Evolutionary conservation across 2,888 invertebrate genomes (phyloP), one percentile per base, ranked within the genome.

Genomic region (Malacosoma neustria): DNA sequence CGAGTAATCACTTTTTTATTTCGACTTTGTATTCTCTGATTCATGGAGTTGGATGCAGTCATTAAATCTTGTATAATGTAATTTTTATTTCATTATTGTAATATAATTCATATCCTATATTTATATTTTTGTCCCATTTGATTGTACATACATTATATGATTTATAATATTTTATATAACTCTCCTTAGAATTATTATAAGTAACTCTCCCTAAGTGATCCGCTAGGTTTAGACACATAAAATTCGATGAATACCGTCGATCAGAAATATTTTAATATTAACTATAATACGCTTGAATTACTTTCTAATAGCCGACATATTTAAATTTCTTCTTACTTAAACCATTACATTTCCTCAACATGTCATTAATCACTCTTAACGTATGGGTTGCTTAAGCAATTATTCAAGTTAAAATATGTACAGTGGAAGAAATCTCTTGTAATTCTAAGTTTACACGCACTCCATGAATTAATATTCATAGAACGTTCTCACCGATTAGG

Each of bases 401-500:
- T 41, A 41, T 40, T 37, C 42, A 43, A 49, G 45, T 22, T 22
- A 22, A 22, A 22, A 22, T 22, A 22, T 22, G 22, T 3, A 7
- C 22, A 5, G 51, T 46, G 45, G 40, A 49, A 47, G 43, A 49
- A 54, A 54, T 51, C 53, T 56, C 54, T 54, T 49, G 56, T 57
- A 54, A 61, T 55, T 61, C 61, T 54, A 52, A 57, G 47, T 63
- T 57, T 56, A 57, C 56, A 59, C 51, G 49, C 48, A 55, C 53
- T 56, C 45, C 38, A 45, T 43, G 46, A 52, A 62, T 74, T 72
- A 73, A 69, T 75, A 76, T 74, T 74, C 75, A 70, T 64, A 64
- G 57, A 54, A 53, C 57, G 64, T 64, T 53, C 54, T 53, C 49
- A 47, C 54, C 57, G 56, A 72, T 75, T 72, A 72, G 64, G 54